These are phyloP conservation scores for Aquatica leii DNA, from an alignment of 2,888 invertebrate species.

Conservation along the genomic window DNA sequence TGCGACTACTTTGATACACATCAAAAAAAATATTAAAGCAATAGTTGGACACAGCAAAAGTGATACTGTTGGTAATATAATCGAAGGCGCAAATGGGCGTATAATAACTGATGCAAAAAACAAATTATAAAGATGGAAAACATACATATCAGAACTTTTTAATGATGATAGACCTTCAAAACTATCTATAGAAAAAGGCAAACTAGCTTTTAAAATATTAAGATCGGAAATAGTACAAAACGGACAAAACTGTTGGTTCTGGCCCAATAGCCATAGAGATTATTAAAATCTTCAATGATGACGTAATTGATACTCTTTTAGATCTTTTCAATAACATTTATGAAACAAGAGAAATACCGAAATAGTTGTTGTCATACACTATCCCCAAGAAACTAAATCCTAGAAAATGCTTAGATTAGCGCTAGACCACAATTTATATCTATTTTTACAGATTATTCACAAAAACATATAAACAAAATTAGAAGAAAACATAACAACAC, in stretches of 20 bases:
- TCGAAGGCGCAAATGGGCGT: too few relatives aligned
- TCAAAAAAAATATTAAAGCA: not conserved
- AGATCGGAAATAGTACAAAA: constrained; percentile 10
- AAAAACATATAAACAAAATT: constrained; percentile 7
- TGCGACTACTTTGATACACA: too few relatives aligned
- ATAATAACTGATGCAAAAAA: too few relatives aligned
- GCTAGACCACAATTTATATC: constrained; percentile 13
- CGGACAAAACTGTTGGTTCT: constrained; percentile 19
- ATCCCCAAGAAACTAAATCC: not conserved
- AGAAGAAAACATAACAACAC: constrained; percentile 1
- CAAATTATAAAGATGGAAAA: too few relatives aligned
- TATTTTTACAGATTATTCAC: constrained; percentile 23
- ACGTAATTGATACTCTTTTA: constrained; percentile 10
- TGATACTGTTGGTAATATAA: too few relatives aligned
- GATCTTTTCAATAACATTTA: constrained; percentile 17
- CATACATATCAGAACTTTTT: not conserved
- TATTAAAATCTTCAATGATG: constrained; percentile 16
- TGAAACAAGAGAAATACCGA: constrained; percentile 11
- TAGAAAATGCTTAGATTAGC: constrained; percentile 12
- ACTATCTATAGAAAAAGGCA: not conserved
- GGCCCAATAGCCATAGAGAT: constrained; percentile 11
- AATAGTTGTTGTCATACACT: constrained; percentile 21
- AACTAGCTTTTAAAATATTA: constrained; percentile 1
- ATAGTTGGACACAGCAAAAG: not conserved
- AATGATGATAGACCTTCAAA: constrained; percentile 10